A percentile compares a stretch with the other conserved stretches of the same genome.
These are phyloP conservation scores for Scrobipalpa atriplicella DNA, from an alignment of 2,888 invertebrate species.

Conservation along the genomic window DNA sequence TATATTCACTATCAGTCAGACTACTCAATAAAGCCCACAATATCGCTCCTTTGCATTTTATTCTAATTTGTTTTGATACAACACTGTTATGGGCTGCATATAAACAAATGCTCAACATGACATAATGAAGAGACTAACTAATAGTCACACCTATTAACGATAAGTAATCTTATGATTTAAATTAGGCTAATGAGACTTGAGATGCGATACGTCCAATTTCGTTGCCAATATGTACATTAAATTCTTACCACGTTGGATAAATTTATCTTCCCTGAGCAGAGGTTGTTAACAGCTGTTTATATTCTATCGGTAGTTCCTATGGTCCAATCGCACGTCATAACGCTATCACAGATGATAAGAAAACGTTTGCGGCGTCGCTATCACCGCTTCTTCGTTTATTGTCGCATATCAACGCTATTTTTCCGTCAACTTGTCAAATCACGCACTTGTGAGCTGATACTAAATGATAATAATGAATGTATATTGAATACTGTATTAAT, in stretches of 20 bases:
- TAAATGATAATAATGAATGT: background rate
- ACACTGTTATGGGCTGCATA: background rate
- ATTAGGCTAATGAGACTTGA: no score
- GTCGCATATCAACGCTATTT: constrained; percentile 9
- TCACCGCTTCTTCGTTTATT: constrained; percentile 33
- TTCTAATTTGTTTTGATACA: constrained; percentile 12
- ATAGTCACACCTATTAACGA: background rate
- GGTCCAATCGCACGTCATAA: constrained; percentile 31
- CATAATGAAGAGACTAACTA: background rate
- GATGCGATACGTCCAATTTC: background rate
- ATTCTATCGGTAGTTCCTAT: constrained; percentile 11
- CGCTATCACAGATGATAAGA: constrained; percentile 37
- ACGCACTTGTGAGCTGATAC: constrained; percentile 13
- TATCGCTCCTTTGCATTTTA: background rate
- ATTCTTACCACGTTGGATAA: background rate
- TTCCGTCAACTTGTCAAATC: constrained; percentile 24
- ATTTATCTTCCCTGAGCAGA: background rate
- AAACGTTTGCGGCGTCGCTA: constrained; percentile 35
- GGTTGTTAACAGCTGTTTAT: constrained; percentile 16
- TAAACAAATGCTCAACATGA: background rate
- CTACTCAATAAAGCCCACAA: constrained; percentile 22
- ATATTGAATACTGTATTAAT: background rate
- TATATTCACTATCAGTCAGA: constrained; percentile 33
- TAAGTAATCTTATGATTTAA: no score
- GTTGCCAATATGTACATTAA: constrained; percentile 5